Base-by-base conservation (phyloP, 2,113 vertebrate species). In the Trichomycterus rosablanca region DNA sequence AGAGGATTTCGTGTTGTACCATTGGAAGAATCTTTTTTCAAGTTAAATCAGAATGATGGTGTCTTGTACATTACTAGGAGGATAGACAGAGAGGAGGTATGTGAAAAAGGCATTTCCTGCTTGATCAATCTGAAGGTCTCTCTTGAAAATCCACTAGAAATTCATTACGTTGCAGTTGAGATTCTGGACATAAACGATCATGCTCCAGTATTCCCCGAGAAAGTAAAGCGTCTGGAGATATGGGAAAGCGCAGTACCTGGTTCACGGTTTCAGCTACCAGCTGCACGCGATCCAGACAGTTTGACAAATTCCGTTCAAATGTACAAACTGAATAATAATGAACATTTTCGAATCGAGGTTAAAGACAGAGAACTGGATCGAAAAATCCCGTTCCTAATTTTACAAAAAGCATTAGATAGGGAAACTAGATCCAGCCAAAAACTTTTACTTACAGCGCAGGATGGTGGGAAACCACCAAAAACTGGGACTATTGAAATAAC, bases 81-180 rank as follows among this genome's bases (percentile, higher is more conserved):
- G 4, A 80, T 84, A 19, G 84, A 86, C 54, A 65, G 83, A 53
- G 84, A 86, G n/a, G 18, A 63, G 44, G 62, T 83, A 0, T 86
- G 84, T 37, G 76, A 78, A 1, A 45, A 64, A 14, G 70, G 39
- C 15, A 59, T n/a, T 3, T 50, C 53, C 1, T 86, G 84, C 32
- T 56, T 82, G 10, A 46, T 86, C 0, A 80, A 80, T n/a, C 48
- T 84, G 1, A 82, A 86, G 71, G 60, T 70, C 0, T 78, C 81
- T 1, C 10, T 82, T 11, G 81, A 85, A 75, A 78, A 81, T 2
- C 83, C 83, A 1, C 70, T 85, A 1, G 84, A 85, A 53, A 69
- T 84, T 2, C 81, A 84, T 44, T 78, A 80, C 30, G 68, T 82
- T 0, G 1, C 39, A 2, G 63, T 86, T 0, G 82, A 83, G 16